phyloP scores from a whole-genome alignment of 2,888 invertebrate genomes.

The Creontiades dilutus region DNA sequence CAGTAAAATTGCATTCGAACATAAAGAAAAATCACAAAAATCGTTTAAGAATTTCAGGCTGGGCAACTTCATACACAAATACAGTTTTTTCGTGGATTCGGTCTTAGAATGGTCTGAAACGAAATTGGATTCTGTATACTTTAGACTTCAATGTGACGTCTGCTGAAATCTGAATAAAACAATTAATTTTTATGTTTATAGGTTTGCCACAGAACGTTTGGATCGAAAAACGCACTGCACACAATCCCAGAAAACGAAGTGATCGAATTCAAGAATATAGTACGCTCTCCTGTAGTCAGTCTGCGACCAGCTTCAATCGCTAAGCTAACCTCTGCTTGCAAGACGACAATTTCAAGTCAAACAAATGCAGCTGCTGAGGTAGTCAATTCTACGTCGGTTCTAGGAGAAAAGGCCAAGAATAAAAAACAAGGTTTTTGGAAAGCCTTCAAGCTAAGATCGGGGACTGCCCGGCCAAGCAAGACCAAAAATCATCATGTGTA shows the following conservation, averaged over 20 bases:
- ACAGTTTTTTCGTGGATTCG: too few relatives aligned
- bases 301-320: background rate
- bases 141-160: too few relatives aligned
- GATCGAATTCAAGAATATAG: background rate
- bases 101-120: too few relatives aligned
- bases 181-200: background rate
- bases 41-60: too few relatives aligned
- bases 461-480: background rate
- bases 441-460: constrained; percentile 1
- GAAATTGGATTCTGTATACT: too few relatives aligned
- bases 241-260: constrained; percentile 57
- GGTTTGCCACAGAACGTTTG: constrained; percentile 43
- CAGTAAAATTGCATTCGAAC: too few relatives aligned
- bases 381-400: background rate
- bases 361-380: background rate
- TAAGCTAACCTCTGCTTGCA: background rate
- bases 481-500: constrained; percentile 7
- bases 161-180: too few relatives aligned
- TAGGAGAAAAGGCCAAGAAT: background rate
- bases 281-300: constrained; percentile 11
- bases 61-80: too few relatives aligned
- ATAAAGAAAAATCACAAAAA: too few relatives aligned
- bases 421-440: constrained; percentile 44
- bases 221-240: constrained; percentile 21
- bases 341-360: background rate